Evolutionary conservation across 1,140 invertebrate species (phyloP), one percentile per base, ranked within the genome.

Genomic region (Drosophila guanche): DNA sequence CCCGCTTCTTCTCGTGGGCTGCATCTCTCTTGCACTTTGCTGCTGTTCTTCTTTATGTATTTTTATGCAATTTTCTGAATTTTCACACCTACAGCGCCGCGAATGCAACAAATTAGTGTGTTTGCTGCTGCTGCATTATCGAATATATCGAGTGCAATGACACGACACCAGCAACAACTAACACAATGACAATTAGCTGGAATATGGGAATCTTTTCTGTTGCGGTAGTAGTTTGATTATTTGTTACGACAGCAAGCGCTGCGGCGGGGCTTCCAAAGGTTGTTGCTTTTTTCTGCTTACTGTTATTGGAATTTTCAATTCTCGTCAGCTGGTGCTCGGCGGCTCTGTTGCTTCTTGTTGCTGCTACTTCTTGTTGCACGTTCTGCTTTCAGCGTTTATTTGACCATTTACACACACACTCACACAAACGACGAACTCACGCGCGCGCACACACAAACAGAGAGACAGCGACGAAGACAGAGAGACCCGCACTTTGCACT

Each of bases 101-200:
- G 29, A 52, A 37, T 10, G 50, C 27, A 40, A 54, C 14, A 51
- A 60, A 43, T 50, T 25, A 25, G 45, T 16, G 37, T 41, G 46
- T 48, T 50, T 75, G 33, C 33, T 37, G 33, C 33, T 12, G 33
- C 33, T 37, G 10, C 33, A 12, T 37, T 37, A 37, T 37, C 33
- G 33, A 37, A 37, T 37, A 37, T 69, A 47, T 70, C 54, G 79
- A 84, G 79, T 84, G 79, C 79, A 84, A 56, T 84, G 79, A 77
- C 74, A 62, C 46, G 46, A 66, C 59, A 60, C 52, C 58, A 70
- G 62, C 59, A 65, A 76, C 65, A 57, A 73, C 53, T 37, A 37
- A 58, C 61, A 78, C 65, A 76, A 50, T 83, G 71, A 84, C 65
- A 83, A 84, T 83, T 84, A 84, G 79, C 75, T 74, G 56, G 69